phyloP scores from a whole-genome alignment of 2,113 vertebrate genomes.

The Myiagra hebetior region DNA sequence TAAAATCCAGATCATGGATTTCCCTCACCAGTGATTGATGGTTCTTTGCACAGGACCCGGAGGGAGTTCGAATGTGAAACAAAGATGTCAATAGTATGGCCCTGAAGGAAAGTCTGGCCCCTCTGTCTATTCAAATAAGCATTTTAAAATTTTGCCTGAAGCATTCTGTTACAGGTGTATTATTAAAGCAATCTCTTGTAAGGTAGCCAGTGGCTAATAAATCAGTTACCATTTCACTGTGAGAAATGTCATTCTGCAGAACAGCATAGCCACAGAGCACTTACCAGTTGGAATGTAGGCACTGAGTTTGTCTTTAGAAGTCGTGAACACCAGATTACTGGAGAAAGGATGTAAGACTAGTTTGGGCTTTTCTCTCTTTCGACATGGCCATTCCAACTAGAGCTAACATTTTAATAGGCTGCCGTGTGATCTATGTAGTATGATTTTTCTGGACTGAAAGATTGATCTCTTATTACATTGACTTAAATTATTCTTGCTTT shows the following conservation, averaged over 20 bases:
- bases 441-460: neutral
- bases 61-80: neutral
- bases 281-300: neutral
- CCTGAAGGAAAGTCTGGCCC: neutral
- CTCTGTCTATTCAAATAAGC: slow-evolving; percentile 39
- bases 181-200: slow-evolving; percentile 31
- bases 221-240: neutral
- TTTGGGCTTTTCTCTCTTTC: neutral
- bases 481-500: neutral
- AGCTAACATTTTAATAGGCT: neutral
- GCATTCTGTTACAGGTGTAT: slow-evolving; percentile 11
- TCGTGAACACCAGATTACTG: neutral
- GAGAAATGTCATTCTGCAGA: neutral
- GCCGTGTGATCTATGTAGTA: neutral
- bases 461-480: neutral
- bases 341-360: neutral
- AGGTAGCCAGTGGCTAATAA: slow-evolving; percentile 19
- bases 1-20: neutral
- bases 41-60: neutral
- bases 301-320: neutral
- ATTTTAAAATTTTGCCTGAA: slow-evolving; percentile 15
- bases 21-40: neutral
- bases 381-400: neutral
- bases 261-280: neutral
- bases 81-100: slow-evolving; percentile 26